Evolutionary conservation across 2,888 invertebrate genomes (phyloP), one percentile per base, ranked within the genome.

Genomic region (Acronicta leporina): DNA sequence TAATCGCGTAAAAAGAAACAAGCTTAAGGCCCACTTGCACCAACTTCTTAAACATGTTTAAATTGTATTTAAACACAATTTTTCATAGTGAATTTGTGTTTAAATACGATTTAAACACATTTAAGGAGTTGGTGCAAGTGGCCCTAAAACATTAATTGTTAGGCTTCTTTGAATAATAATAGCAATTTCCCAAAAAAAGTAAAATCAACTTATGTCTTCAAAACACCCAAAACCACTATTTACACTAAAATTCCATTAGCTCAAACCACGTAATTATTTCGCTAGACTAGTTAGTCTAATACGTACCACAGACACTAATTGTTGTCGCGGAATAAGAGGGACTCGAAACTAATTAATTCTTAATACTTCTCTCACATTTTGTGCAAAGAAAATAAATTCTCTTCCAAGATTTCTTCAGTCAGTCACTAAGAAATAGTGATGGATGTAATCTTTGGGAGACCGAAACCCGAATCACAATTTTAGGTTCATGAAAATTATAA

Each of bases 311-410:
- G 30, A 52, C 64, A 47, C 51, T 52, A 64, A 55, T 61, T 60
- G 54, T 44, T 58, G 63, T 63, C 57, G 16, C 14, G 13, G 53
- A 60, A 63, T 63, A 72, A 61, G 14, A 68, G 56, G 14, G 13
- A 30, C 46, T 60, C n/a, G 52, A 49, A 75, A 62, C 55, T 58
- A 73, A 75, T 76, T 71, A 65, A 57, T 65, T 56, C 73, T 43
- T 67, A 65, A 63, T 59, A 55, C 61, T 63, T 15, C 33, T 43
- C 35, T 41, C 44, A 46, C 35, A 27, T 35, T 51, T 56, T 55
- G 46, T 63, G 43, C 38, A 35, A 27, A 45, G 42, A 66, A 55
- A 69, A 66, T 75, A 66, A 56, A 62, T 63, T 75, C 0, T 43
- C 41, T 30, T 35, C 16, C 16, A 48, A 45, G 14, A 47, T 7